Conservation (phyloP, 1,140 invertebrate genomes). For the Neodiprion pinetum region DNA sequence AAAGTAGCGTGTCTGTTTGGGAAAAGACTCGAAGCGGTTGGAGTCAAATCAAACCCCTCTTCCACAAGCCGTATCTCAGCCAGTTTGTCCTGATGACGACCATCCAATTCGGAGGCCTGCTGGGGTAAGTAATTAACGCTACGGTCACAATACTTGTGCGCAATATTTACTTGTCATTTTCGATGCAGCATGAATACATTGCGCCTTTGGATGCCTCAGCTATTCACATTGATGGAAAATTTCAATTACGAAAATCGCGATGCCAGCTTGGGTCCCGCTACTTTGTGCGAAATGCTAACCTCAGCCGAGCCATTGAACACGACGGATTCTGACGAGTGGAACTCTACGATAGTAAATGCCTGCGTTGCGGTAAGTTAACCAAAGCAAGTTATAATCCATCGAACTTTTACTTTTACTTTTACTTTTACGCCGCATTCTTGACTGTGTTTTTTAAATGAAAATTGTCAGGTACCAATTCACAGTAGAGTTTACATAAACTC, state of each 20-base stretch:
- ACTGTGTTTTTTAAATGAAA: neutral
- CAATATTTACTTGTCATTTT: neutral
- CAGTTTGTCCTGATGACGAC: constrained; percentile 51
- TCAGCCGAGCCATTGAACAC: neutral
- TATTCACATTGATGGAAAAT: constrained; percentile 8
- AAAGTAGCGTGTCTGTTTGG: neutral
- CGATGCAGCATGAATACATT: constrained; percentile 9
- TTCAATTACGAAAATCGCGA: neutral
- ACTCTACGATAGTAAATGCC: neutral
- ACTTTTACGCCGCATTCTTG: neutral
- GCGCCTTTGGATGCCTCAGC: constrained; percentile 1
- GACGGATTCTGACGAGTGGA: neutral
- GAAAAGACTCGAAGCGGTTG: constrained; percentile 36
- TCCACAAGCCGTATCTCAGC: constrained; percentile 45
- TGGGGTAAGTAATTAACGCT: neutral
- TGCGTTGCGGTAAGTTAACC: neutral
- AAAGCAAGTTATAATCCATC: neutral
- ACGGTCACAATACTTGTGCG: neutral
- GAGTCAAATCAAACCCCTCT: constrained; percentile 54
- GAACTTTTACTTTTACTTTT: no score
- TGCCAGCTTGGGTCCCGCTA: neutral
- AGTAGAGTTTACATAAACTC: constrained; percentile 51
- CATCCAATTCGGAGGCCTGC: constrained; percentile 42
- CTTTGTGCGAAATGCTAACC: neutral
- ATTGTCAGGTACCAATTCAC: neutral